Conservation (phyloP, 2,113 vertebrate species). For the Oreochromis aureus region DNA sequence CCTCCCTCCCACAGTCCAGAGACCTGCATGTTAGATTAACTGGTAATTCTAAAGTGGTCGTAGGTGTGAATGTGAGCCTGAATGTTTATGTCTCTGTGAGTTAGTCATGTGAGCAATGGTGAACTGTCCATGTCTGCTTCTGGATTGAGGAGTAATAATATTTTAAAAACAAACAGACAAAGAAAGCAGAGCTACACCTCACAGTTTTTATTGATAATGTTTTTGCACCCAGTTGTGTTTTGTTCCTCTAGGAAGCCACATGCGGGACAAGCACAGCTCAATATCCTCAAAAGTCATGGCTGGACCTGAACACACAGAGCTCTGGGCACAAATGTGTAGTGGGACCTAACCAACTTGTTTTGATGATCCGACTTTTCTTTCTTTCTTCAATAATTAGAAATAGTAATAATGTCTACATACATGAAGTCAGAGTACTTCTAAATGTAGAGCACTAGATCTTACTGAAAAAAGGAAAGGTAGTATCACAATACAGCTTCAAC, state of each 20-base stretch:
- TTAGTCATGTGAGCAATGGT: too few species aligned
- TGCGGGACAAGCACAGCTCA: accelerated
- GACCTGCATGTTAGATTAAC: background rate
- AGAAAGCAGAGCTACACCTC: accelerated
- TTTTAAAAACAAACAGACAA: too few species aligned
- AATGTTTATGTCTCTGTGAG: too few species aligned
- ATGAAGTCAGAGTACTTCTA: background rate
- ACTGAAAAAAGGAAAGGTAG: background rate
- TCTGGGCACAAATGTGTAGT: accelerated
- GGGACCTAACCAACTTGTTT: background rate
- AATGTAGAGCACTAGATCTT: background rate
- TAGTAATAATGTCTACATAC: background rate
- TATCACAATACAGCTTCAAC: accelerated
- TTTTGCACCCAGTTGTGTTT: background rate
- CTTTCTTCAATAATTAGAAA: background rate
- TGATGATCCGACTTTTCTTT: background rate
- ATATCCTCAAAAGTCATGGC: background rate
- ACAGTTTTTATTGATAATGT: background rate
- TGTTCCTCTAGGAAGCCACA: accelerated
- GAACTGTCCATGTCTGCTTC: too few species aligned
- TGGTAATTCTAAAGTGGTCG: background rate
- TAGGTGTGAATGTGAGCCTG: background rate
- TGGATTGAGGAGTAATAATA: too few species aligned
- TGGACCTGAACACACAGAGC: background rate
- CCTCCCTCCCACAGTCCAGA: accelerated